Conservation (phyloP, 2,888 invertebrate genomes). For the Trilocha varians region DNA sequence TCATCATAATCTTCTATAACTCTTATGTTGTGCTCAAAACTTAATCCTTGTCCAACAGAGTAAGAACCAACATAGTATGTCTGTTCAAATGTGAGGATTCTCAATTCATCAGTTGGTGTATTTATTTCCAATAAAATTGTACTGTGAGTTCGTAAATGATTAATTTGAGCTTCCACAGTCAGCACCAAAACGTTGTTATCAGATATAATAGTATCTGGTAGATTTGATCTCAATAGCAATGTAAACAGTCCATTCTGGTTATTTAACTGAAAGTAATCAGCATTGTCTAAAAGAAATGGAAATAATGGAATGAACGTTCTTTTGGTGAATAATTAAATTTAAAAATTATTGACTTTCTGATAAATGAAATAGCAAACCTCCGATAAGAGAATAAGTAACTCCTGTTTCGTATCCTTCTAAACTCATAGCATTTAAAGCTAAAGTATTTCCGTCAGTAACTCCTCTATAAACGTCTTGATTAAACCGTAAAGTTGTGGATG, state of each 20-base stretch:
- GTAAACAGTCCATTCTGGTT: background rate
- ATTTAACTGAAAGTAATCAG: background rate
- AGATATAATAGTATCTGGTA: background rate
- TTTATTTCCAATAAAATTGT: constrained; percentile 7
- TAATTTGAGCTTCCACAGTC: background rate
- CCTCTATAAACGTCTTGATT: background rate
- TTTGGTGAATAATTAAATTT: background rate
- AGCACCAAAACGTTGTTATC: background rate
- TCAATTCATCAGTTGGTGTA: constrained; percentile 8
- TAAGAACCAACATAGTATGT: constrained; percentile 26
- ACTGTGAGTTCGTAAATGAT: background rate
- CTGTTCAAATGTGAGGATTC: constrained; percentile 1
- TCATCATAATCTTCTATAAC: constrained; percentile 21
- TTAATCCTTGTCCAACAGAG: constrained; percentile 14
- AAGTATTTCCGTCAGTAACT: background rate
- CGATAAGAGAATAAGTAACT: background rate
- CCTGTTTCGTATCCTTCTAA: background rate
- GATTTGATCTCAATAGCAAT: background rate
- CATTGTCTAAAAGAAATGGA: background rate
- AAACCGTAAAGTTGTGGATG: background rate
- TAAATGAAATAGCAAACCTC: background rate
- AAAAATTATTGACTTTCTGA: background rate
- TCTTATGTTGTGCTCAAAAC: constrained; percentile 16
- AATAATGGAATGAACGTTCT: background rate
- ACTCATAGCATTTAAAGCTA: background rate